phyloP scores from a whole-genome alignment of 1,140 invertebrate species.

The Thrips palmi region DNA sequence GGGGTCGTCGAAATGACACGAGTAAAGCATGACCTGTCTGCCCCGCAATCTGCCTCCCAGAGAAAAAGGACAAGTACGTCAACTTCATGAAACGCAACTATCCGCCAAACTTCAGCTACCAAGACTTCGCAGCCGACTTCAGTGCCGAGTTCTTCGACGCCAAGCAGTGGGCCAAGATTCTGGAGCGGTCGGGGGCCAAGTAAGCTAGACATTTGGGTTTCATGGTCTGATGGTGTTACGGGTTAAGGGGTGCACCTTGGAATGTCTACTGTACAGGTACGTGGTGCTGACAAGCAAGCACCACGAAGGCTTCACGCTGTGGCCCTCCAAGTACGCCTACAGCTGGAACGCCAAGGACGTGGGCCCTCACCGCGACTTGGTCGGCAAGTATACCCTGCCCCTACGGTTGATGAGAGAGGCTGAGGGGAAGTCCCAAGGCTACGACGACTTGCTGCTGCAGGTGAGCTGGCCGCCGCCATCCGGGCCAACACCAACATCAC shows the following conservation, averaged over 20 bases:
- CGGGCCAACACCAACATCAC: conserved; percentile 37
- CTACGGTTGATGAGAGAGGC: not conserved
- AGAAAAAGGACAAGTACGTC: too few relatives aligned
- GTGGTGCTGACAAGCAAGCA: conserved; percentile 85
- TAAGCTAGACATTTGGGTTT: conserved; percentile 23
- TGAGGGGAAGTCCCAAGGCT: not conserved
- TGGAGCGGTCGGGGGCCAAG: conserved; percentile 58
- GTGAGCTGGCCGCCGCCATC: conserved; percentile 52
- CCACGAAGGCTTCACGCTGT: conserved; percentile 81
- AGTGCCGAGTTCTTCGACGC: conserved; percentile 69
- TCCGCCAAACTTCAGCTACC: conserved; percentile 63
- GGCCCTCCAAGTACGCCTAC: conserved; percentile 69
- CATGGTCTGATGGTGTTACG: not conserved
- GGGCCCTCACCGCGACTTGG: conserved; percentile 64
- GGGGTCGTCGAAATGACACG: too few relatives aligned
- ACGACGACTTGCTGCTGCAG: conserved; percentile 20
- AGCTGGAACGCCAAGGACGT: conserved; percentile 82
- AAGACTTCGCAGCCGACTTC: conserved; percentile 67
- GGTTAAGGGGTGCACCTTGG: conserved; percentile 7
- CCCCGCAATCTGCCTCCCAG: too few relatives aligned
- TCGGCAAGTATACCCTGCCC: conserved; percentile 29
- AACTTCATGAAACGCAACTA: conserved; percentile 60
- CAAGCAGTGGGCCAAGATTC: conserved; percentile 52
- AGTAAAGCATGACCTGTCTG: too few relatives aligned
- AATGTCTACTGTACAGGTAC: conserved; percentile 54